phyloP scores from a whole-genome alignment of 2,888 invertebrate species.

The Patella depressa region DNA sequence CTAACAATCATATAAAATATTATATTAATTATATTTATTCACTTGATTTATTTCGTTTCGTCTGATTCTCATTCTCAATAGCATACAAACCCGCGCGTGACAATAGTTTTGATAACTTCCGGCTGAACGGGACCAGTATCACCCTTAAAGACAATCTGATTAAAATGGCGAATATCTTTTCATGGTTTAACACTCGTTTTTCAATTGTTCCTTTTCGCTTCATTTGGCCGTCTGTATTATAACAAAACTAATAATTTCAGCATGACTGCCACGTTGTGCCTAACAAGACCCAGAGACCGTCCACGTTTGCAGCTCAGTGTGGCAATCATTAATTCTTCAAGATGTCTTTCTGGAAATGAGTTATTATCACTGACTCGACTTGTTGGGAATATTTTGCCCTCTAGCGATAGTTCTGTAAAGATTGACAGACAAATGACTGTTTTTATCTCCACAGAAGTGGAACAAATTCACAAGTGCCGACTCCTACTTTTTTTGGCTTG shows the following conservation, averaged over 20 bases:
- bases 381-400: slow-evolving; percentile 5
- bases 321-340: slow-evolving; percentile 3
- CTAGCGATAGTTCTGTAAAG: background rate
- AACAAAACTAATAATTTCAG: slow-evolving; percentile 12
- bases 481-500: no score
- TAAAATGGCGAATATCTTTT: slow-evolving; percentile 1
- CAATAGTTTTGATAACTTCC: slow-evolving; percentile 10
- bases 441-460: background rate
- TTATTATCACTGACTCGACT: slow-evolving; percentile 12
- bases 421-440: background rate
- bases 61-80: background rate
- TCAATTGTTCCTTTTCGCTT: slow-evolving; percentile 7
- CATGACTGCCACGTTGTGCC: background rate
- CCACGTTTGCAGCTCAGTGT: background rate
- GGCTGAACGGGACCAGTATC: slow-evolving; percentile 7
- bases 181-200: background rate
- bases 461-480: no score
- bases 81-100: background rate
- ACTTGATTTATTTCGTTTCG: slow-evolving; percentile 1
- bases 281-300: background rate
- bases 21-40: slow-evolving; percentile 5
- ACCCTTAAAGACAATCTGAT: slow-evolving; percentile 5
- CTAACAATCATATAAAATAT: no score
- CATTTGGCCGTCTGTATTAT: background rate
- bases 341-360: slow-evolving; percentile 2